Evolutionary conservation across 2,888 invertebrate genomes (phyloP), one percentile per base, ranked within the genome.

Genomic region (Limnephilus marmoratus): DNA sequence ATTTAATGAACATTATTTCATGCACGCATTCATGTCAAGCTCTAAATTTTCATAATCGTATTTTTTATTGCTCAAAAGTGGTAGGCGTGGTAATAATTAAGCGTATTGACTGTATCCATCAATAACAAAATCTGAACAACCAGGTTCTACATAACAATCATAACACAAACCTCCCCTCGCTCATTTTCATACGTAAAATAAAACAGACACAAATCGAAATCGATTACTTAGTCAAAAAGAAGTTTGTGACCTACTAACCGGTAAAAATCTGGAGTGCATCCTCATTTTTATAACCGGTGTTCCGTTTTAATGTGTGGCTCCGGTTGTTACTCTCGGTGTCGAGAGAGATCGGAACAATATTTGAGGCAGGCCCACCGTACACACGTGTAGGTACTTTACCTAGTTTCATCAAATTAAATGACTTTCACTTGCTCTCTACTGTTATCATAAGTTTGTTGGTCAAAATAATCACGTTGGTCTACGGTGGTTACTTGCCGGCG

Each of bases 351-450:
- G 68, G 68, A 53, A 24, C 7, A 53, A 18, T 53, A 53, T 53
- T 53, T 24, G 53, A 53, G 18, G 53, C 53, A 18, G 53, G 24
- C 68, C 68, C 24, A 68, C 68, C 24, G 68, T 24, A 68, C 68
- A 68, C 68, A 68, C 68, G 68, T 68, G 68, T n/a, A n/a, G n/a
- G n/a, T 68, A 68, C n/a, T 68, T 68, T 68, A 68, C 68, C 68
- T 68, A 68, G 68, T 24, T 68, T 9, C 1, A n/a, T 68, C 68
- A 68, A 68, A 68, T 68, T 68, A 68, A n/a, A 68, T 18, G 24
- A 85, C 85, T 85, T 85, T 85, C 85, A 85, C 85, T 85, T 34
- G 15, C 83, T 83, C 37, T 83, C 83, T 83, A 83, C 34, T 29
- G 7, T 83, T 37, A 37, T 37, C 85, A 34, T 82, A 24, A 68